These are phyloP conservation scores for Aphidius ervi DNA, from an alignment of 1,140 invertebrate genomes.

Conservation along the genomic window DNA sequence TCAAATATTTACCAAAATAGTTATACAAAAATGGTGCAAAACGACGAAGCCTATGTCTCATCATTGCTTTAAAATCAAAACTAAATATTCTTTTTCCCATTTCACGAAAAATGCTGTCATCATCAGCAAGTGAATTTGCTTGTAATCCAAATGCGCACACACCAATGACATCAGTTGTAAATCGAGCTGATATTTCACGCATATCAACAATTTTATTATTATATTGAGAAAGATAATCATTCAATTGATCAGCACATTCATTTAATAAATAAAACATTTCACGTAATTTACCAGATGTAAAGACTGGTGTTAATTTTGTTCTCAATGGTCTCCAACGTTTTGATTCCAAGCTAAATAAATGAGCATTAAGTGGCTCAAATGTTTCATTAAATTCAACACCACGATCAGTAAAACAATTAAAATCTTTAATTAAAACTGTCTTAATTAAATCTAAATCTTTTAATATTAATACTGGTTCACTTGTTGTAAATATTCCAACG, in stretches of 20 bases:
- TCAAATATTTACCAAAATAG: not conserved
- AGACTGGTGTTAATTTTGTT: constrained; percentile 40
- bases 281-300: constrained; percentile 54
- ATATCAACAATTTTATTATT: constrained; percentile 52
- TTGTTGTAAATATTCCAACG: constrained; percentile 16
- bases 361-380: constrained; percentile 36
- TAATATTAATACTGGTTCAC: constrained; percentile 39
- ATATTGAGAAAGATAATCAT: too few relatives aligned
- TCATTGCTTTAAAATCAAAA: constrained; percentile 45
- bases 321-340: constrained; percentile 19
- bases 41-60: constrained; percentile 58
- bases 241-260: constrained; percentile 47
- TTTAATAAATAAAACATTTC: constrained; percentile 49
- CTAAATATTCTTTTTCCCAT: constrained; percentile 41
- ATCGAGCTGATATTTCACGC: constrained; percentile 50
- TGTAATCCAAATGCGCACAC: constrained; percentile 57
- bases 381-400: constrained; percentile 37
- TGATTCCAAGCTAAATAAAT: constrained; percentile 39
- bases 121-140: constrained; percentile 50
- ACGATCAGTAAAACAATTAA: constrained; percentile 47
- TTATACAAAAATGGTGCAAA: constrained; percentile 46
- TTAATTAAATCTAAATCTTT: constrained; percentile 49
- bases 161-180: constrained; percentile 56
- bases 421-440: constrained; percentile 52
- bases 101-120: constrained; percentile 50